Conservation (phyloP, 2,888 invertebrate species). For the Acrobasis repandana region DNA sequence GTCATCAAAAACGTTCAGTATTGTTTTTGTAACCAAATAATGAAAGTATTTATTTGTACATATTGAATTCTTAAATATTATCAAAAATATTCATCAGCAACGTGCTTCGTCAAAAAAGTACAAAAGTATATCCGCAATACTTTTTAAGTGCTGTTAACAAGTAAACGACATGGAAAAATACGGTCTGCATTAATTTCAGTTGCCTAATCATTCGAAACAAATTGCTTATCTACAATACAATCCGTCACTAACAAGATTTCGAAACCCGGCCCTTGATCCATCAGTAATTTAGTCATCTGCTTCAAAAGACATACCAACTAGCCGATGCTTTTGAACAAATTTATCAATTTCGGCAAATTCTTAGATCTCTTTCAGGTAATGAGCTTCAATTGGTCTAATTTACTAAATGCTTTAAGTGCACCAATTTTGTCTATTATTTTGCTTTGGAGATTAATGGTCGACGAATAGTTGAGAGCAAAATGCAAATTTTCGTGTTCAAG, state of each 20-base stretch:
- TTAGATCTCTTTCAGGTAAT: conserved; percentile 1
- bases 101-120: no score
- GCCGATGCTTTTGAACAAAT: not conserved
- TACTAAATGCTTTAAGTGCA: not conserved
- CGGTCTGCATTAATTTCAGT: not conserved
- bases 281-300: conserved; percentile 1
- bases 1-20: no score
- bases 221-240: not conserved
- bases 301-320: not conserved
- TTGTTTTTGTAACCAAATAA: no score
- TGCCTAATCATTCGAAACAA: conserved; percentile 3
- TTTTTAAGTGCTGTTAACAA: no score
- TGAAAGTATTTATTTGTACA: no score
- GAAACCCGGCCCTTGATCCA: conserved; percentile 1
- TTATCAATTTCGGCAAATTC: conserved; percentile 20
- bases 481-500: no score
- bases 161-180: not conserved
- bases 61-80: no score
- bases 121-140: no score
- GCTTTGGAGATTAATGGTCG: not conserved
- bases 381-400: conserved; percentile 2
- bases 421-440: not conserved
- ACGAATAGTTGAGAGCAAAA: no score
- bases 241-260: conserved; percentile 13
- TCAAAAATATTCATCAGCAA: no score